Evolutionary conservation across 2,113 vertebrate species (phyloP), one percentile per base, ranked within the genome.

Genomic region (Furnarius figulus): DNA sequence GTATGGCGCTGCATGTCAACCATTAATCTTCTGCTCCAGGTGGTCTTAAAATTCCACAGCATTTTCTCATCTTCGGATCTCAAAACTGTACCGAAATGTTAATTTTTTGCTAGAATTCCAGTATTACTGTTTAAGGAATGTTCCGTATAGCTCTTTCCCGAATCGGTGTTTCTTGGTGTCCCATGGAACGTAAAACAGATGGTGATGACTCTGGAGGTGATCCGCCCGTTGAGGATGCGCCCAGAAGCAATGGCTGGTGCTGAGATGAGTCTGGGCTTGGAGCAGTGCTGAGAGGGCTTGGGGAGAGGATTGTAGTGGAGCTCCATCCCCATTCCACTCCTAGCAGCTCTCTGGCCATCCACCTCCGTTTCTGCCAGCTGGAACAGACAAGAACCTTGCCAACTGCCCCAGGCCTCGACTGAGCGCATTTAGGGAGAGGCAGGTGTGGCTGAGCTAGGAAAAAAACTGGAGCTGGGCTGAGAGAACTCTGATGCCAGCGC

Each of bases 231-330:
- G 89, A 93, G 56, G 96, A 96, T 73, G 58, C 23, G 12, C 35
- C 89, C 89, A 85, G 71, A 37, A 92, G 86, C 8, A 8, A 31
- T 59, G 49, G 85, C 92, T 35, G 92, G 67, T 31, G 49, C 66
- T 40, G 79, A 68, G 23, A 97, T 94, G 96, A 94, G 94, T 94
- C 96, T 97, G 96, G 96, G 96, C 96, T 97, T 97, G 96, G 96
- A 97, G 96, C 96, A 97, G 96, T 97, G 96, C 96, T 97, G 96
- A 97, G 96, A 97, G 96, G 96, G 96, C 96, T 97, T 97, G 96
- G 96, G 96, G 96, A 97, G 96, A 97, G 96, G 96, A 97, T 97
- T 97, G 96, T 97, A 97, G 95, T 97, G 96, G 96, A 97, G 96
- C 90, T 97, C 96, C 96, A 97, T 97, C 96, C 96, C 96, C 96